These are phyloP conservation scores for Pangasius sanitwongsei DNA, from an alignment of 2,797 vertebrate genomes.

Conservation along the genomic window DNA sequence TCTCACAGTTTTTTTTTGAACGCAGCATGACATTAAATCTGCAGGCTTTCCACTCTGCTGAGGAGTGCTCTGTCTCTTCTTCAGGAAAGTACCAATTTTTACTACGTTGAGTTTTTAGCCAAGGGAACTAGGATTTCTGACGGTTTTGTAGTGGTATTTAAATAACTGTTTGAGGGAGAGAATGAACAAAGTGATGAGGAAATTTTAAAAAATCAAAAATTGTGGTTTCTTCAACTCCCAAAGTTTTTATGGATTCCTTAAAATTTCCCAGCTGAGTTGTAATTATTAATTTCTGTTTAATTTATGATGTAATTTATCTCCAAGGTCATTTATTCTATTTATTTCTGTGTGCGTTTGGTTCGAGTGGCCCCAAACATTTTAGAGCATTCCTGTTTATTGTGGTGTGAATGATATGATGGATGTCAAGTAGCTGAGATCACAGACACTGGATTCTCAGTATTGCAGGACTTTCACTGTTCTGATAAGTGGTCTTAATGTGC, in stretches of 20 bases:
- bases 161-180: background rate
- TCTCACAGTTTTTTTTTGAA: constrained; percentile 21
- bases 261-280: background rate
- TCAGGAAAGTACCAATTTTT: background rate
- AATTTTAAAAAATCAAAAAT: background rate
- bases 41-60: background rate
- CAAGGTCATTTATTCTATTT: constrained; percentile 64
- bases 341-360: constrained; percentile 59
- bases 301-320: constrained; percentile 58
- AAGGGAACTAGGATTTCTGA: background rate
- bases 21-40: background rate
- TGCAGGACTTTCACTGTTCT: constrained; percentile 27
- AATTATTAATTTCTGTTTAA: constrained; percentile 53
- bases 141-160: background rate
- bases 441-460: constrained; percentile 29
- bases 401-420: constrained; percentile 18
- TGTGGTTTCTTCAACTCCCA: background rate
- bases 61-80: background rate
- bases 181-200: background rate
- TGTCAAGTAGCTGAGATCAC: background rate
- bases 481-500: constrained; percentile 31
- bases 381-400: constrained; percentile 9
- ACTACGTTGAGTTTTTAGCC: background rate
- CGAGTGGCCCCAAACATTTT: background rate
- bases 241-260: background rate